Percentiles rank a stretch among this genome's conserved stretches.
These are phyloP conservation scores for Idaea biselata DNA, from an alignment of 2,888 invertebrate genomes.

Conservation along the genomic window DNA sequence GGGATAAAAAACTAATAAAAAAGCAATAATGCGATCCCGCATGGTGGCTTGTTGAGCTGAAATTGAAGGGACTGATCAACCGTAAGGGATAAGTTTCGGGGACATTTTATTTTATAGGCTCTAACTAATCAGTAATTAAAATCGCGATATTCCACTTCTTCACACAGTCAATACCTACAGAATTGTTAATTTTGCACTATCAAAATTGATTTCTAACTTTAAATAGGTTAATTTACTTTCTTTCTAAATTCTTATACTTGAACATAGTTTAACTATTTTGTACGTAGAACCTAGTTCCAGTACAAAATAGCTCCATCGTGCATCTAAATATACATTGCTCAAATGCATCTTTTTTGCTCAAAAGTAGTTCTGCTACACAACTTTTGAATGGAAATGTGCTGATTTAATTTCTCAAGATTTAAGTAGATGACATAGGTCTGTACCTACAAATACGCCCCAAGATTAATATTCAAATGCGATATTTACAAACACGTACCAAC, in stretches of 20 bases:
- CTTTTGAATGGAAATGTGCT: background rate
- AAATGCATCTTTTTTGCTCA: background rate
- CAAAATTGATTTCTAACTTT: too few relatives aligned
- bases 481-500: slow-evolving; percentile 12
- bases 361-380: background rate
- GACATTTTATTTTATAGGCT: slow-evolving; percentile 11
- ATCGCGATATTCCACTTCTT: slow-evolving; percentile 10
- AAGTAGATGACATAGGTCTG: too few relatives aligned
- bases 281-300: background rate
- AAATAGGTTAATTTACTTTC: too few relatives aligned
- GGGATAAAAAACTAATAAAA: slow-evolving; percentile 77
- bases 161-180: too few relatives aligned
- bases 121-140: slow-evolving; percentile 18
- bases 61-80: slow-evolving; percentile 76
- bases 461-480: slow-evolving; percentile 6
- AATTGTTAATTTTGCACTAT: too few relatives aligned
- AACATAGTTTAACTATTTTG: too few relatives aligned
- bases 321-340: too few relatives aligned
- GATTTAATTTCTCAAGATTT: too few relatives aligned
- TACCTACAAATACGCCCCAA: too few relatives aligned
- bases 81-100: slow-evolving; percentile 46
- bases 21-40: slow-evolving; percentile 80
- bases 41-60: slow-evolving; percentile 74
- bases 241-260: too few relatives aligned
- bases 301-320: background rate